phyloP scores from a whole-genome alignment of 1,140 invertebrate species.

The Leucophenga varia region DNA sequence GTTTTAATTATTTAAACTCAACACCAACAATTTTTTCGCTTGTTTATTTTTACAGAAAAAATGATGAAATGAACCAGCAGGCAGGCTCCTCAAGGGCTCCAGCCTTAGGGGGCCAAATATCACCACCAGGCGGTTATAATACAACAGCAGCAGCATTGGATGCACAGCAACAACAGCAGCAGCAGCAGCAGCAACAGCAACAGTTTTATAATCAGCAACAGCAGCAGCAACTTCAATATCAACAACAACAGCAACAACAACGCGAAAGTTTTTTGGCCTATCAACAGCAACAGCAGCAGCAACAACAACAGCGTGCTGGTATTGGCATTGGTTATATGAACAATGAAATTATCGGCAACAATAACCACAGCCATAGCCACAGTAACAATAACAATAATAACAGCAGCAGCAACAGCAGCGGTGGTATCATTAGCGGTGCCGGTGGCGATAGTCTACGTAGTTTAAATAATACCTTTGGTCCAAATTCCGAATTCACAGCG shows the following conservation, averaged over 20 bases:
- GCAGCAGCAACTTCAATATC: slow-evolving; percentile 7
- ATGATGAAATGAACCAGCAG: slow-evolving; percentile 57
- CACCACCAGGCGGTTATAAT: slow-evolving; percentile 47
- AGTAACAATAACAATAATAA: slow-evolving; percentile 25
- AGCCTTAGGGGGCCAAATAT: slow-evolving; percentile 57
- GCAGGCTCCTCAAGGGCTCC: slow-evolving; percentile 57
- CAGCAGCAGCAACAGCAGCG: slow-evolving; percentile 28
- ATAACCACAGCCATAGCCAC: slow-evolving; percentile 27
- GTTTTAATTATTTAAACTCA: too few relatives aligned
- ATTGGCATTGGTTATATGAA: too few relatives aligned
- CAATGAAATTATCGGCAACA: too few relatives aligned
- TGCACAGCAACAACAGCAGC: slow-evolving; percentile 26
- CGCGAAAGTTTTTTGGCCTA: slow-evolving; percentile 37
- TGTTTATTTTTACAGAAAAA: slow-evolving; percentile 47
- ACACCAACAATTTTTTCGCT: background rate
- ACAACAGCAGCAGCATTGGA: slow-evolving; percentile 22
- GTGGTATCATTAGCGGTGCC: slow-evolving; percentile 16
- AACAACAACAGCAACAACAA: slow-evolving; percentile 18
- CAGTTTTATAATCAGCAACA: slow-evolving; percentile 13
- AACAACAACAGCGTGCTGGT: slow-evolving; percentile 25
- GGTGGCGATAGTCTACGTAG: slow-evolving; percentile 50
- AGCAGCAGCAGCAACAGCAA: slow-evolving; percentile 24
- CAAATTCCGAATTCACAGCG: slow-evolving; percentile 50
- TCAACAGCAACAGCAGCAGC: slow-evolving; percentile 30
- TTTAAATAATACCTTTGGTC: slow-evolving; percentile 51